Evolutionary conservation across 2,113 vertebrate genomes (phyloP), one percentile per base, ranked within the genome.

Genomic region (Rallus limicola): DNA sequence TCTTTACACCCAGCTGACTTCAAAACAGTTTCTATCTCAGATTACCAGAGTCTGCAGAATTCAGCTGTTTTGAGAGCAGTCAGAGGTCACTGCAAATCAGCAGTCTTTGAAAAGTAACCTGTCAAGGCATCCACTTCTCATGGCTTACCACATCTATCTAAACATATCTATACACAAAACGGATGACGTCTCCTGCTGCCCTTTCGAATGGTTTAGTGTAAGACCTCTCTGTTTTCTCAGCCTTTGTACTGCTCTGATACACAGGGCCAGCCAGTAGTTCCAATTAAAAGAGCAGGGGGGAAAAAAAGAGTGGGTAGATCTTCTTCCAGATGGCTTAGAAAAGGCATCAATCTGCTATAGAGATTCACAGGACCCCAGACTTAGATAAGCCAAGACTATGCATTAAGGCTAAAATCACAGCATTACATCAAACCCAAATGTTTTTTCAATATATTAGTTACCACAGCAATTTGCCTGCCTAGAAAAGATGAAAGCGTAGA

Each of bases 81-180:
- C 64, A 46, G 97, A 97, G 97, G 97, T 97, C 97, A 96, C 67
- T 86, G 95, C 92, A 95, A 95, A 96, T 97, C 97, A 97, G 94
- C 96, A 94, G 64, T 92, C 96, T 97, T 82, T 97, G 95, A 90
- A 86, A 91, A 93, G 97, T 96, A 90, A 82, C 88, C 94, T 97
- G 96, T 93, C 97, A 97, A 95, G 94, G 86, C 40, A 58, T 86
- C 97, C 95, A 95, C 90, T 96, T 95, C 97, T 98, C 95, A 97
- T 96, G 96, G 93, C 92, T 91, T 60, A 89, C 97, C 97, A 97
- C 74, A 82, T 95, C 94, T 95, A 97, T 96, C 95, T 92, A 96
- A 90, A 98, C 20, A 60, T 92, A 95, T 94, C 95, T 91, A 55
- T 82, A 82, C 96, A 97, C 84, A 86, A 82, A 40, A 78, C 82